Base-by-base conservation (phyloP, 1,140 invertebrate genomes). In the Formica selysi region DNA sequence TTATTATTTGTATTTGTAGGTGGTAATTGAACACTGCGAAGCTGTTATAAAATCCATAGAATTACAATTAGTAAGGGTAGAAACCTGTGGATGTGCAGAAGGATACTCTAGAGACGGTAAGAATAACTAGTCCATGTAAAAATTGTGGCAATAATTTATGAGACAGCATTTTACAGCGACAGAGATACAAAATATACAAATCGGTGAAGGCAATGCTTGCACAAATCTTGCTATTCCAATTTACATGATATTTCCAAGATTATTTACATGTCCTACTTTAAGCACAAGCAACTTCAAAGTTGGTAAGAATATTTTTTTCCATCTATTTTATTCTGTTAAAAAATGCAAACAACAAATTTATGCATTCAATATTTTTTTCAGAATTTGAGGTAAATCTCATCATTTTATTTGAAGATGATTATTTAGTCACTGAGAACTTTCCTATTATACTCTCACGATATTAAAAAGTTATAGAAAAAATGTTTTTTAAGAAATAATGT, bases 181-280 rank as follows among this genome's bases (percentile, higher is more conserved):
- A 3, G 99, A 99, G 96, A 98, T 99, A 90, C 99, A 99, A 96
- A 99, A 99, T 94, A 99, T 99, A 94, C 99, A 99, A 96, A 98
- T 99, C 86, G 98, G 98, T 2, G 98, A 99, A 93, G 99, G 99
- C 32, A 98, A 99, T 95, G 97, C 99, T 64, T 96, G 96, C 67
- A 96, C 97, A 80, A 97, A 97, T 76, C 95, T 99, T 13, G 95
- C 97, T 64, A 97, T 99, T 92, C 98, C 99, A 29, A 98, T 99
- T 93, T 97, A 98, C 94, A 99, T 99, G 98, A 96, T 99, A 88
- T 98, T 99, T 95, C 99, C 99, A 73, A 95, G 99, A 67, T 95
- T 99, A 22, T 99, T 99, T 95, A 99, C 98, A 1, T 99, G 99
- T 94, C 98, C 98, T 16, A 98, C 98, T 59, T 96, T 99, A 44